These are phyloP conservation scores for Suncus etruscus DNA, from an alignment of 2,113 vertebrate species.

Conservation along the genomic window DNA sequence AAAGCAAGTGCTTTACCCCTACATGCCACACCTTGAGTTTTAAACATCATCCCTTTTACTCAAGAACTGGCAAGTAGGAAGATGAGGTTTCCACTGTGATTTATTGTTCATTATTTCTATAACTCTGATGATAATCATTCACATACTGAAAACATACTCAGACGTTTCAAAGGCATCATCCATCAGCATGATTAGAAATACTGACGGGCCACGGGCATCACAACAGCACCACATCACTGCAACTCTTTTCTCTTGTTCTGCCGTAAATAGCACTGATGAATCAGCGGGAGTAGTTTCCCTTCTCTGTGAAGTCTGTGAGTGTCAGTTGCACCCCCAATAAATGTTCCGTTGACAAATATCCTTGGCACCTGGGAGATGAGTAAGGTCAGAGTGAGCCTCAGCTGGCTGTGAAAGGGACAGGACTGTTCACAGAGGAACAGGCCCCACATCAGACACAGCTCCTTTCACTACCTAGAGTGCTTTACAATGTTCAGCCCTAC, in stretches of 20 bases:
- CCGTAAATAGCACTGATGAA: constrained; percentile 91
- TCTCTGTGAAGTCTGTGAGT: constrained; percentile 93
- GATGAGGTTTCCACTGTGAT: not conserved
- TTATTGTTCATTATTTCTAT: constrained; percentile 72
- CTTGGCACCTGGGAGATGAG: constrained; percentile 92
- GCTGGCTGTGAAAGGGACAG: not conserved
- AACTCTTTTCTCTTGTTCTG: constrained; percentile 71
- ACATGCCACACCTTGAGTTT: not conserved
- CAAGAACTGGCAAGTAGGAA: constrained; percentile 40
- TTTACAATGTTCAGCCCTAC: not conserved
- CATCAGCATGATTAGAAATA: not conserved
- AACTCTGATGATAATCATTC: constrained; percentile 12
- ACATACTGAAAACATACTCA: constrained; percentile 43
- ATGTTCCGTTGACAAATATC: constrained; percentile 96
- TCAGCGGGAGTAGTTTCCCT: constrained; percentile 92
- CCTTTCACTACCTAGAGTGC: not conserved
- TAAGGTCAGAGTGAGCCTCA: constrained; percentile 39
- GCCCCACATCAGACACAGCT: no score
- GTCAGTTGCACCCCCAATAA: constrained; percentile 95
- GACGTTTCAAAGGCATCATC: constrained; percentile 30
- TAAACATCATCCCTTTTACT: not conserved
- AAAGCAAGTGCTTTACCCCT: no score
- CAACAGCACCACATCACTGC: constrained; percentile 1
- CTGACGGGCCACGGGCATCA: not conserved
- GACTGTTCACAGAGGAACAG: not conserved